phyloP scores from a whole-genome alignment of 2,888 invertebrate genomes.

The Mesopsocus fuscifrons region DNA sequence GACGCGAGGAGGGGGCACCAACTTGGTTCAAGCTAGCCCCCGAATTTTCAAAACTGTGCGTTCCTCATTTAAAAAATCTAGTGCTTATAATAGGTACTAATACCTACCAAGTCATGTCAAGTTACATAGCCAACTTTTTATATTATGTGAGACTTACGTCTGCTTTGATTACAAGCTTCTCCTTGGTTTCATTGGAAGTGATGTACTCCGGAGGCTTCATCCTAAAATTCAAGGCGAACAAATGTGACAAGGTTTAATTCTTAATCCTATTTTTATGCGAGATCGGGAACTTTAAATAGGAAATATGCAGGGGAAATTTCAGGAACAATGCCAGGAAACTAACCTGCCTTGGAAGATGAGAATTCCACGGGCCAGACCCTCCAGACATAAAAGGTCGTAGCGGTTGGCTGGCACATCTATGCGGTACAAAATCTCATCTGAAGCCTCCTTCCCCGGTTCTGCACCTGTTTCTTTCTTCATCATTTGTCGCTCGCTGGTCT shows the following conservation, averaged over 20 bases:
- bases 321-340: no score
- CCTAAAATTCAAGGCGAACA: constrained; percentile 2
- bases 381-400: constrained; percentile 89
- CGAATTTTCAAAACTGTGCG: no score
- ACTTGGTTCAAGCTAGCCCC: no score
- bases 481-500: constrained; percentile 89
- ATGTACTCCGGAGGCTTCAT: not conserved
- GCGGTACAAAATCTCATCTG: constrained; percentile 73
- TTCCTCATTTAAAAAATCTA: no score
- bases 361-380: constrained; percentile 75
- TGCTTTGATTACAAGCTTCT: constrained; percentile 39
- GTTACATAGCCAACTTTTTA: no score
- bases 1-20: no score
- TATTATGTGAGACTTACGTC: constrained; percentile 19
- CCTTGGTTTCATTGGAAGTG: constrained; percentile 27
- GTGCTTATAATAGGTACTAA: no score
- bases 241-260: no score
- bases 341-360: constrained; percentile 74
- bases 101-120: no score
- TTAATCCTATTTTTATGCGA: no score
- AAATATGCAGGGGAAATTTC: no score
- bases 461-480: constrained; percentile 70
- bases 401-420: constrained; percentile 98
- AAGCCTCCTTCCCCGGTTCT: constrained; percentile 41
- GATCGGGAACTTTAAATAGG: no score